Evolutionary conservation across 2,797 vertebrate species (phyloP).

Genomic region (Smutsia gigantea): DNA sequence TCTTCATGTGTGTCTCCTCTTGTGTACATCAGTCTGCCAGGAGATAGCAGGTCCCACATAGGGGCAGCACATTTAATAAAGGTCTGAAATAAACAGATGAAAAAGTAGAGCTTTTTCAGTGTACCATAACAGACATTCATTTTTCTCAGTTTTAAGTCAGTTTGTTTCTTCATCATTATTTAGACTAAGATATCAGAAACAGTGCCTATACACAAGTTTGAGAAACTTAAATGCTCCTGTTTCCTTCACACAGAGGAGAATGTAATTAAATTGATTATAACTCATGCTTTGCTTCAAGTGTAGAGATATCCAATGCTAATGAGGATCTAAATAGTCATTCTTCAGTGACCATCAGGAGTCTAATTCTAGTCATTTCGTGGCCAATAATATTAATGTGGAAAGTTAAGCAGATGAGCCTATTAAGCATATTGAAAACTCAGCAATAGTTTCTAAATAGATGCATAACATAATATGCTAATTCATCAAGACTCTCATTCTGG

Average conservation of each 20-base stretch:
- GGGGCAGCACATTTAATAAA: background rate
- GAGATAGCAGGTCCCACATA: background rate
- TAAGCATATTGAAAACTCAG: slow-evolving; percentile 70
- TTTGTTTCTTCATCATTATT: background rate
- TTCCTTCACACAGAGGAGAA: background rate
- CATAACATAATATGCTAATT: slow-evolving; percentile 64
- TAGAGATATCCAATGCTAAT: slow-evolving; percentile 47
- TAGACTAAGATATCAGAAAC: background rate
- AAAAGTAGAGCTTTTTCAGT: background rate
- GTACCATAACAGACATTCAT: background rate
- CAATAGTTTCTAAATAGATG: slow-evolving; percentile 60
- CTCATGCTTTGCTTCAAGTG: slow-evolving; percentile 10
- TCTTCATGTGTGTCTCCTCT: accelerated
- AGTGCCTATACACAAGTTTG: background rate
- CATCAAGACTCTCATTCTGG: slow-evolving; percentile 59
- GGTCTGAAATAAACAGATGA: background rate
- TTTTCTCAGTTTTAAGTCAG: background rate
- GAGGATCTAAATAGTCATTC: slow-evolving; percentile 58
- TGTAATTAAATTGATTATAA: slow-evolving; percentile 10
- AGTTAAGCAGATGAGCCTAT: slow-evolving; percentile 58
- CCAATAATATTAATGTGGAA: slow-evolving; percentile 65
- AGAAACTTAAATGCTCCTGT: background rate
- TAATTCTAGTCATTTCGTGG: slow-evolving; percentile 53
- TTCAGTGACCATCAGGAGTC: slow-evolving; percentile 47
- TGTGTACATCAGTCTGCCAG: background rate